Percentiles rank a stretch among this genome's conserved stretches.
These are phyloP conservation scores for Corbicula japonica DNA, from an alignment of 2,888 invertebrate genomes.

Conservation along the genomic window DNA sequence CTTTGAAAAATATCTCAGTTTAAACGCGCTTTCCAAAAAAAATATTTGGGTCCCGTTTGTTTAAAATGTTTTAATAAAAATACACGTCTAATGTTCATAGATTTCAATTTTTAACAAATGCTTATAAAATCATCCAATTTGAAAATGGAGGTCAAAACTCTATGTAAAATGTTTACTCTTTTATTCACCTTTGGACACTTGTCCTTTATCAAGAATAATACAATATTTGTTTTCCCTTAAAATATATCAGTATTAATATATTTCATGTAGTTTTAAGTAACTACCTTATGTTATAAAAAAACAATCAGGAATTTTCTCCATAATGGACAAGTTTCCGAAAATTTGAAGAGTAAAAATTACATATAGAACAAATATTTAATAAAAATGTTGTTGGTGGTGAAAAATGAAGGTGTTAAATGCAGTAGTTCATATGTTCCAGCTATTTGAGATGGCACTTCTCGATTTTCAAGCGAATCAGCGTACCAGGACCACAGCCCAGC, in stretches of 20 bases:
- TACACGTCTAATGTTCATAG: not conserved
- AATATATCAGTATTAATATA: not conserved
- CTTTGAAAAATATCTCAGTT: not conserved
- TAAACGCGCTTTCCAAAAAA: too few relatives aligned
- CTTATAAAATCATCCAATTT: too few relatives aligned
- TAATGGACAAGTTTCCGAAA: not conserved
- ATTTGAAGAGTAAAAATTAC: too few relatives aligned
- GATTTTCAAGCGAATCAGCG: conserved; percentile 73
- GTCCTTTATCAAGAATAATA: not conserved
- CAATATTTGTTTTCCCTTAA: not conserved
- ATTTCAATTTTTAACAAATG: not conserved
- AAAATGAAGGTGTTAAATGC: too few relatives aligned
- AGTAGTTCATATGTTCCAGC: conserved; percentile 68
- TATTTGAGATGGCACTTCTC: conserved; percentile 75
- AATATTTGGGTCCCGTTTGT: too few relatives aligned
- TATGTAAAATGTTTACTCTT: too few relatives aligned
- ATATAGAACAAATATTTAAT: not conserved
- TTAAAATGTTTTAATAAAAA: not conserved
- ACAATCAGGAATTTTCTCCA: not conserved
- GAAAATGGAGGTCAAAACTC: too few relatives aligned
- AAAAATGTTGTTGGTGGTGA: not conserved
- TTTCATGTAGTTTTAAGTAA: not conserved
- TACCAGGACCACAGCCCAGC: conserved; percentile 78
- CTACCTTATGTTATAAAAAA: not conserved
- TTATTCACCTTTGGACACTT: too few relatives aligned